Base-by-base conservation (phyloP, 2,797 vertebrate species). In the Muscicapa comitata region DNA sequence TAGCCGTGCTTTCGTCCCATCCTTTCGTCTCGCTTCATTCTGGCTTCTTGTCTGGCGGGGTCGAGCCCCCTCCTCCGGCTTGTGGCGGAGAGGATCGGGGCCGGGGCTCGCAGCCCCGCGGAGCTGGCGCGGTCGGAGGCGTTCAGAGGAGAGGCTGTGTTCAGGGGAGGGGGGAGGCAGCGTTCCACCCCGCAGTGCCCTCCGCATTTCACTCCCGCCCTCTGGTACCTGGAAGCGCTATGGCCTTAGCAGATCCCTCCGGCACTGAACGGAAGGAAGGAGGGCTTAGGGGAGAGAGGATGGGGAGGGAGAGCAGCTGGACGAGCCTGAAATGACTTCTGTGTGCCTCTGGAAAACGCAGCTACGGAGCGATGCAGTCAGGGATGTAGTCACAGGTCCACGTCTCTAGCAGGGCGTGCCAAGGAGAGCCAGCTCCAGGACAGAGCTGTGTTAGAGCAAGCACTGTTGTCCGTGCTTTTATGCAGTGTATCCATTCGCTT, bases 401-500 rank as follows among this genome's bases (percentile, higher is more conserved):
- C 0, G 86, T 93, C 35, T 94, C 88, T 33, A 92, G 75, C 78
- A 91, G 90, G 88, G 68, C 50, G 12, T 65, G 43, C 59, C 20
- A 11, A 86, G 84, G 96, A 97, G 90, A 78, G 31, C 23, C 93
- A 95, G 76, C 74, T 94, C 59, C 87, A 88, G 90, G 86, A 86
- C 65, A 91, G 91, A 70, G 86, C 86, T 26, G 79, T 94, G 81
- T 93, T 88, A 90, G 90, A 90, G 88, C 96, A 91, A 51, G 92
- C 96, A 95, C 96, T 70, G 98, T 99, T 98, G 96, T 98, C 98
- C 97, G 97, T 98, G 98, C 98, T 99, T 98, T 98, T 97, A 98
- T 95, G 98, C 98, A 98, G 98, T 98, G 98, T 98, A 96, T 98
- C 98, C 99, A 98, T 99, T 98, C 97, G 98, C 98, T 99, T 97